A percentile compares a stretch with the other conserved stretches of the same genome.
Conservation (phyloP, 2,797 vertebrate species). For the Parauchenoglanis ngamensis region DNA sequence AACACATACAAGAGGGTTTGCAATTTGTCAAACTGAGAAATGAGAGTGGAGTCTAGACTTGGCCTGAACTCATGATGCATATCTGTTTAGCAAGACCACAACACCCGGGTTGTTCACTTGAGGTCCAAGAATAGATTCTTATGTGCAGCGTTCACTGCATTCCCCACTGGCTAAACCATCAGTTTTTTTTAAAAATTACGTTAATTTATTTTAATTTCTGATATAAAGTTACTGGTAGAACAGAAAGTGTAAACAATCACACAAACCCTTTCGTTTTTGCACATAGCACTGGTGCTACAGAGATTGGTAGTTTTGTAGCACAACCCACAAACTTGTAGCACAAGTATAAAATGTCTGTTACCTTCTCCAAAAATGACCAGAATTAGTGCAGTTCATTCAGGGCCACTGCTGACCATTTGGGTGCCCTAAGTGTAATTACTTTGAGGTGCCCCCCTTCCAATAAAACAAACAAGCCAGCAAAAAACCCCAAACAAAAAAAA, state of each 20-base stretch:
- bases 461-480: too few species aligned
- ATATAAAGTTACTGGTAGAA: background rate
- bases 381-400: too few species aligned
- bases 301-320: too few species aligned
- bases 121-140: background rate
- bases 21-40: slow-evolving; percentile 48
- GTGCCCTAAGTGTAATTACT: too few species aligned
- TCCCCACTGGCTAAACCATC: background rate
- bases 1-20: slow-evolving; percentile 30
- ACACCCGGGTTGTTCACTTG: background rate
- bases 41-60: background rate
- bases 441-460: too few species aligned
- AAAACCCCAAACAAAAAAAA: too few species aligned
- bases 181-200: background rate
- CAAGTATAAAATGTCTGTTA: too few species aligned
- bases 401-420: too few species aligned
- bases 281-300: too few species aligned
- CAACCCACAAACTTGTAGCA: too few species aligned
- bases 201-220: background rate
- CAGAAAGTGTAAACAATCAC: background rate
- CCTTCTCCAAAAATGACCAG: too few species aligned
- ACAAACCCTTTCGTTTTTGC: too few species aligned
- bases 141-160: background rate
- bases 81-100: background rate
- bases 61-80: background rate